Evolutionary conservation across 37 sponge, comb jelly and placozoan genomes (phyloP), one percentile per base, ranked within the genome.

Genomic region (Eunapius fragilis): DNA sequence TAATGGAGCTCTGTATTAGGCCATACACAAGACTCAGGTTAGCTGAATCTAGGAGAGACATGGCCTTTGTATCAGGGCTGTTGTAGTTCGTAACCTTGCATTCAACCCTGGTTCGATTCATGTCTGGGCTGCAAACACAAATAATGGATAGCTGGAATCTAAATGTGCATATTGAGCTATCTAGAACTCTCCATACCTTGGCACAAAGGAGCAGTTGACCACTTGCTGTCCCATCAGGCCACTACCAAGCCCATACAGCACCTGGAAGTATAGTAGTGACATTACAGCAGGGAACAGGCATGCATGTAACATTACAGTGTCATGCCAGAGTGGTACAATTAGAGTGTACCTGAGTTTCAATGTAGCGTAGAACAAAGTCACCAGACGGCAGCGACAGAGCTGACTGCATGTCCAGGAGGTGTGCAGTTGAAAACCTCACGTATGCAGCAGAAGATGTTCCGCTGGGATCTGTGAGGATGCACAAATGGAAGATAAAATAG

Each of bases 161-260:
- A 22, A 2, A 34, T 17, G 19, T 34, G 19, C n/a, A n/a, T n/a
- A n/a, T 33, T n/a, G 17, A 3, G 19, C 17, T 17, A 73, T 70
- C 35, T 37, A 27, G 7, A 37, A 3, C 36, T 37, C 25, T n/a
- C n/a, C 35, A 32, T 75, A 75, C 75, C 31, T 75, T 75, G 75
- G 75, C 9, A 75, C 75, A 37, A 37, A 25, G 36, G 32, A 75
- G 7, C 75, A 75, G 75, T 75, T 75, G 75, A 36, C 75, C 9
- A 13, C 7, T 75, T 75, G 75, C 35, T 75, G 75, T 11, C 31
- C 35, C 0, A 24, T 37, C 31, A 75, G 34, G 31, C 34, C 7
- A 31, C 31, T 75, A 31, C 75, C 31, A 36, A 31, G 4, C 34
- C 10, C 31, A 58, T 58, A 58, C 22, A 37, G 58, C 58, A 58